Conservation (phyloP, 2,797 vertebrate genomes). For the Pantherophis vulpinus region DNA sequence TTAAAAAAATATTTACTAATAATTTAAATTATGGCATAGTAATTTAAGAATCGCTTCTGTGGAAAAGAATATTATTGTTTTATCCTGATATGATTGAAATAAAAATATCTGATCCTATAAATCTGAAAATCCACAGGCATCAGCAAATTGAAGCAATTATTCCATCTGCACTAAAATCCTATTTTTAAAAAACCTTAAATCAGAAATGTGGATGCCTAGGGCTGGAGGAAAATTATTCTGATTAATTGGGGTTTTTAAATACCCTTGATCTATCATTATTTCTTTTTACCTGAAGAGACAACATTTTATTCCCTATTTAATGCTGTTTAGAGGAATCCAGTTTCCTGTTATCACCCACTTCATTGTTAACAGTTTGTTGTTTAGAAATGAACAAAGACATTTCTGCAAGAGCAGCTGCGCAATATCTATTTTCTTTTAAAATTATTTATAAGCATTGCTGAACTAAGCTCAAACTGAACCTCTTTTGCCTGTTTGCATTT, state of each 20-base stretch:
- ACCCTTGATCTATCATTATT: background rate
- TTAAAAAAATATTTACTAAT: background rate
- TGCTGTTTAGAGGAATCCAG: background rate
- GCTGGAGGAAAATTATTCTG: background rate
- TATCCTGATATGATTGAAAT: background rate
- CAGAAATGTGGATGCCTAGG: background rate
- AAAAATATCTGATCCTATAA: background rate
- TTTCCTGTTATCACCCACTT: background rate
- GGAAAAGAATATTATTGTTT: background rate
- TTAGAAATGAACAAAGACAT: background rate
- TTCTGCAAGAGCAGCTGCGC: background rate
- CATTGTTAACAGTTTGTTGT: background rate
- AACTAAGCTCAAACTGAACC: background rate
- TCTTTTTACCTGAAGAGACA: background rate
- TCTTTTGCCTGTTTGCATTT: background rate
- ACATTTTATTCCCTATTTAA: background rate
- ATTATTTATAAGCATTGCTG: background rate
- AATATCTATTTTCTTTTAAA: background rate
- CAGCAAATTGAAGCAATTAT: background rate
- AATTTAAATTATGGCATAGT: background rate
- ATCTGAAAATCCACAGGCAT: background rate
- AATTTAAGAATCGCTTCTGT: background rate
- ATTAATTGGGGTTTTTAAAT: background rate
- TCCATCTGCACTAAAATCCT: background rate
- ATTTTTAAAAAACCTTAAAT: background rate